A percentile compares a stretch with the other conserved stretches of the same genome.
These are phyloP conservation scores for Elaphurus davidianus DNA, from an alignment of 2,113 vertebrate genomes.

Conservation along the genomic window DNA sequence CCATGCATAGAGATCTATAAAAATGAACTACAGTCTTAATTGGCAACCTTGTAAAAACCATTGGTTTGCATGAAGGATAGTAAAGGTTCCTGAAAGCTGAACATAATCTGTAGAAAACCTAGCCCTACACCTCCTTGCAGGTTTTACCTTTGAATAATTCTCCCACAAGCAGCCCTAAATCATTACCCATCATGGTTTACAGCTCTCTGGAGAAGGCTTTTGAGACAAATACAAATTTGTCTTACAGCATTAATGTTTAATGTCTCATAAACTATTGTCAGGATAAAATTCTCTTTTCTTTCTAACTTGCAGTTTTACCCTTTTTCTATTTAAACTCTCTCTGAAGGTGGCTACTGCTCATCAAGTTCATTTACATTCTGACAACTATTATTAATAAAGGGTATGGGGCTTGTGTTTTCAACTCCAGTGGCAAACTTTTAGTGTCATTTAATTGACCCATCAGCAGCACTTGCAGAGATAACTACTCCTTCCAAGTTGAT, in stretches of 20 bases:
- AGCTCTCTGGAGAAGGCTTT: constrained; percentile 39
- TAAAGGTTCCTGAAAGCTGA: background rate
- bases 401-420: background rate
- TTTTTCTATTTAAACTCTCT: constrained; percentile 24
- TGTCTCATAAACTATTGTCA: constrained; percentile 43
- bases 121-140: background rate
- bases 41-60: constrained; percentile 12
- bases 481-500: background rate
- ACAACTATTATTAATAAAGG: background rate
- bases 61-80: constrained; percentile 17
- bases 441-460: background rate
- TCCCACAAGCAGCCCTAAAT: constrained; percentile 9
- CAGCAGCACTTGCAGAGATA: background rate
- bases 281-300: constrained; percentile 43
- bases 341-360: background rate
- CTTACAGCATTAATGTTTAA: constrained; percentile 53
- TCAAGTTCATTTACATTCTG: constrained; percentile 37
- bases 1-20: constrained; percentile 11
- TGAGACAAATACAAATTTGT: background rate
- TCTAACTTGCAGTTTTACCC: constrained; percentile 6
- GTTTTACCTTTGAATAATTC: constrained; percentile 46
- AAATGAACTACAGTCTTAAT: constrained; percentile 30
- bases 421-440: background rate
- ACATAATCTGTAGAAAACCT: constrained; percentile 18
- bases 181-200: constrained; percentile 10